Conservation (phyloP, 2,113 vertebrate species). For the Bufo gargarizans region DNA sequence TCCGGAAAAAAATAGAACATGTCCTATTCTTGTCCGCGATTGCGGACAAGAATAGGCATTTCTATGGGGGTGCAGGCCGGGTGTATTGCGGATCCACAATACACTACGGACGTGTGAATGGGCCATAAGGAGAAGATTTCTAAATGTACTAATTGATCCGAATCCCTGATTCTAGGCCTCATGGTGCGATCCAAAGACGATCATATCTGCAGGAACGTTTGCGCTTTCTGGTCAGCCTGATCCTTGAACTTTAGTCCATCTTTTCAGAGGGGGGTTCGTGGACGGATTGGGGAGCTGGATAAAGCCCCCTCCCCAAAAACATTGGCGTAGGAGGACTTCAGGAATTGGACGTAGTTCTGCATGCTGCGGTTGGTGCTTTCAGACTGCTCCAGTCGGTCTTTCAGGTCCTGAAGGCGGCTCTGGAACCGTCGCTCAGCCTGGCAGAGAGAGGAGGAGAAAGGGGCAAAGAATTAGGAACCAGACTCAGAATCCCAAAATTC, state of each 20-base stretch:
- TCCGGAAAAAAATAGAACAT: too few relatives aligned
- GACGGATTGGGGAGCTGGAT: slow-evolving; percentile 73
- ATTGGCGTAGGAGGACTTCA: slow-evolving; percentile 89
- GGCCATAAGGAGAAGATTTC: not conserved
- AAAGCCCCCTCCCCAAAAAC: slow-evolving; percentile 84
- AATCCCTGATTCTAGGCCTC: not conserved
- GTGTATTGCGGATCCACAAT: too few relatives aligned
- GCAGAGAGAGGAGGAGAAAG: not conserved
- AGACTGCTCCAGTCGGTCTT: slow-evolving; percentile 87
- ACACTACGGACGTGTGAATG: too few relatives aligned
- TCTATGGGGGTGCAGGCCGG: too few relatives aligned
- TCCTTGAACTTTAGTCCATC: fast-evolving
- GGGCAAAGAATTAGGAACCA: not conserved
- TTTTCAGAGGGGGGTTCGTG: slow-evolving; percentile 74
- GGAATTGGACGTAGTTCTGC: slow-evolving; percentile 94
- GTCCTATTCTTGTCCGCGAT: too few relatives aligned
- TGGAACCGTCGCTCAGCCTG: slow-evolving; percentile 83
- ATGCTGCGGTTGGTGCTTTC: slow-evolving; percentile 94
- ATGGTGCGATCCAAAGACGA: too few relatives aligned
- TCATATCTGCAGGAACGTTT: too few relatives aligned
- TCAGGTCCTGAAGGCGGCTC: slow-evolving; percentile 86
- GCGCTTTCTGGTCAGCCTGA: too few relatives aligned
- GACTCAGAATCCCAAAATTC: not conserved
- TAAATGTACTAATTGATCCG: not conserved
- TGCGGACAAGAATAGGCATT: too few relatives aligned